These are phyloP conservation scores for Polyodon spathula DNA, from an alignment of 2,113 vertebrate species.

Conservation along the genomic window DNA sequence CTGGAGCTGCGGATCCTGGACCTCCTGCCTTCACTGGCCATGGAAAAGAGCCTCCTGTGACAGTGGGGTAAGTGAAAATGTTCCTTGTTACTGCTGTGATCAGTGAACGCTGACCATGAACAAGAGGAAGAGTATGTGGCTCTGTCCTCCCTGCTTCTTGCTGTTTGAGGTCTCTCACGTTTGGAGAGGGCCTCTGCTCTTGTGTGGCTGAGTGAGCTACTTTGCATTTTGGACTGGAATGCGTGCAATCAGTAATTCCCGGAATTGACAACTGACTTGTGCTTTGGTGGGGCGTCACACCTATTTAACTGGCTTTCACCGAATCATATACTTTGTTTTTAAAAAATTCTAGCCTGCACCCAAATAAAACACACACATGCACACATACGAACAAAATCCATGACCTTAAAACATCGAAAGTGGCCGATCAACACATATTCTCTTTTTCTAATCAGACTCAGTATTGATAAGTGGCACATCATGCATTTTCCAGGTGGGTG, in stretches of 20 bases:
- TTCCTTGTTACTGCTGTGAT: slow-evolving; percentile 43
- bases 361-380: too few species aligned
- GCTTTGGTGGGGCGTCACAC: slow-evolving; percentile 30
- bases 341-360: background rate
- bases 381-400: too few species aligned
- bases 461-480: slow-evolving; percentile 43
- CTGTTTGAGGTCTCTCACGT: slow-evolving; percentile 29
- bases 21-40: background rate
- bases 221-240: slow-evolving; percentile 44
- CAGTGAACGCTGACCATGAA: slow-evolving; percentile 54
- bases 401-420: slow-evolving; percentile 34
- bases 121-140: slow-evolving; percentile 51
- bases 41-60: background rate
- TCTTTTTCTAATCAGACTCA: slow-evolving; percentile 41
- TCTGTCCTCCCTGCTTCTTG: slow-evolving; percentile 38
- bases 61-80: slow-evolving; percentile 16
- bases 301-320: slow-evolving; percentile 28
- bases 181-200: slow-evolving; percentile 21
- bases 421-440: slow-evolving; percentile 28
- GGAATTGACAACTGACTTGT: slow-evolving; percentile 52
- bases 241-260: slow-evolving; percentile 37
- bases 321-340: slow-evolving; percentile 1
- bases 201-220: slow-evolving; percentile 28
- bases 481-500: slow-evolving; percentile 57
- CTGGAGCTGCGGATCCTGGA: slow-evolving; percentile 40